Evolutionary conservation across 2,888 invertebrate genomes (phyloP).

Genomic region (Catocala fraxini): DNA sequence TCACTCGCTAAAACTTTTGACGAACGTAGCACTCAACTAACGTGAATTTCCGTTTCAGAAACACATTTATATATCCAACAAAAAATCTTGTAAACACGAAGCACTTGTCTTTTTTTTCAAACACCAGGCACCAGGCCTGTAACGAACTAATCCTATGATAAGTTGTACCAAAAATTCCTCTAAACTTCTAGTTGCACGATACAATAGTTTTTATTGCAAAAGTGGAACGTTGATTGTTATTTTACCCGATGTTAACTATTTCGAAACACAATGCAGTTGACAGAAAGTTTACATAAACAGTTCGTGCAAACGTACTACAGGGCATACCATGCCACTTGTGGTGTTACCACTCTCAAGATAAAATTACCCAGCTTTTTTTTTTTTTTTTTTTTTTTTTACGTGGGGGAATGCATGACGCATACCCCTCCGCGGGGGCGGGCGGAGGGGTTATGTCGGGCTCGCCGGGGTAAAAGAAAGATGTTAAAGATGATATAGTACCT

Average conservation of each 20-base stretch:
- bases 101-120: slow-evolving; percentile 31
- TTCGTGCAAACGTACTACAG: slow-evolving; percentile 43
- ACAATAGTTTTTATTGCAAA: slow-evolving; percentile 47
- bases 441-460: too few relatives aligned
- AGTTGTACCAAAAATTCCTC: slow-evolving; percentile 25
- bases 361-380: too few relatives aligned
- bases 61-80: slow-evolving; percentile 19
- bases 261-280: slow-evolving; percentile 66
- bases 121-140: slow-evolving; percentile 30
- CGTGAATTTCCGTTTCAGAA: slow-evolving; percentile 8
- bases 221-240: slow-evolving; percentile 53
- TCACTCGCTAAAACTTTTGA: slow-evolving; percentile 14
- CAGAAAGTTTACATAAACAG: slow-evolving; percentile 75
- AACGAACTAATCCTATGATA: slow-evolving; percentile 27
- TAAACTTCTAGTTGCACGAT: slow-evolving; percentile 39
- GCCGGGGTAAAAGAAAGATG: too few relatives aligned
- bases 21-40: slow-evolving; percentile 2
- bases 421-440: too few relatives aligned
- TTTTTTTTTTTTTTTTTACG: too few relatives aligned
- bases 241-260: slow-evolving; percentile 59
- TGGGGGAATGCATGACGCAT: too few relatives aligned
- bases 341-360: slow-evolving; percentile 55
- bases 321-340: slow-evolving; percentile 64
- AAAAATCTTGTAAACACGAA: slow-evolving; percentile 32
- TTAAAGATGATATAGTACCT: too few relatives aligned